phyloP scores from a whole-genome alignment of 2,888 invertebrate species.

The Macrosoma leucophasiata region DNA sequence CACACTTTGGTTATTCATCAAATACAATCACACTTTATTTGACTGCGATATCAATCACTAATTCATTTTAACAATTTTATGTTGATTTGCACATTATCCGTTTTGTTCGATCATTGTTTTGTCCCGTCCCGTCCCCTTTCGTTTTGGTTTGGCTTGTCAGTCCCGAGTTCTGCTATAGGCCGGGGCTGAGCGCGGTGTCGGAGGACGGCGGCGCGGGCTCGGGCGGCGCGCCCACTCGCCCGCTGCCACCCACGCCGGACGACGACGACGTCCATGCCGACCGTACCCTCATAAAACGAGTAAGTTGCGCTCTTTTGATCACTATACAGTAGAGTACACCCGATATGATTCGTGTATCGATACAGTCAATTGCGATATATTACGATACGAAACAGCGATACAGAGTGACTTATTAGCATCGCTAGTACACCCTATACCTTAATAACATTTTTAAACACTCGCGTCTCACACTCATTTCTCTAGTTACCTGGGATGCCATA shows the following conservation, averaged over 20 bases:
- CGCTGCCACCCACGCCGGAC: conserved; percentile 95
- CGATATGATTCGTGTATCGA: too few relatives aligned
- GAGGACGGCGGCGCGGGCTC: conserved; percentile 49
- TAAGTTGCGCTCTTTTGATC: conserved; percentile 80
- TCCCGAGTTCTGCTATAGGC: conserved; percentile 89
- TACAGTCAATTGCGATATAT: too few relatives aligned
- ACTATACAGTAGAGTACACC: too few relatives aligned
- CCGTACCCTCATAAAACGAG: conserved; percentile 93
- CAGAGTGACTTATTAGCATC: too few relatives aligned
- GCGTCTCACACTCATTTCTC: too few relatives aligned
- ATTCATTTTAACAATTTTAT: conserved; percentile 11
- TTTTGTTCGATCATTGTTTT: conserved; percentile 14
- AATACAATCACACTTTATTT: too few relatives aligned
- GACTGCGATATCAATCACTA: not conserved
- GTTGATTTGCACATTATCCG: conserved; percentile 21
- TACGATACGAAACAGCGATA: too few relatives aligned
- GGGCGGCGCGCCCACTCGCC: conserved; percentile 91
- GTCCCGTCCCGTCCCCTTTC: conserved; percentile 23
- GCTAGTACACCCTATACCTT: too few relatives aligned
- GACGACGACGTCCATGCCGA: conserved; percentile 89
- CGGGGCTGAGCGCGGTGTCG: conserved; percentile 79
- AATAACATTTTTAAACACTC: too few relatives aligned
- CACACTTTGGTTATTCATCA: too few relatives aligned
- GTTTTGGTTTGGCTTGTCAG: conserved; percentile 72
- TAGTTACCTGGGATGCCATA: too few relatives aligned